Base-by-base conservation (phyloP, 2,888 invertebrate species). In the Hirtodrosophila confusa region DNA sequence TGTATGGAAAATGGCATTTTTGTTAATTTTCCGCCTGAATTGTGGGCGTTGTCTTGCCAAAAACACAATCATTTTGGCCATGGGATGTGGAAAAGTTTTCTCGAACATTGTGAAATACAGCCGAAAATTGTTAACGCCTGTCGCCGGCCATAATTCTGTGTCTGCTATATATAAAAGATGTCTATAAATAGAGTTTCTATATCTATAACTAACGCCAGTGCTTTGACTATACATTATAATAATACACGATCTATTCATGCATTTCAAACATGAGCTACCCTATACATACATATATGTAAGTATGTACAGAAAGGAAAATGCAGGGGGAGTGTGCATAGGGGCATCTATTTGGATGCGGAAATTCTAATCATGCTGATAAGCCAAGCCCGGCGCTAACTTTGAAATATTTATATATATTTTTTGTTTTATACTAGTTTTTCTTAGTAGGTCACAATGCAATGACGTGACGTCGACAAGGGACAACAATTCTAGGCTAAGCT, bases 41-140 rank as follows among this genome's bases (percentile, higher is more conserved):
- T 58, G 65, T 70, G 76, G 72, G 72, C 55, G 72, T 63, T 27
- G 29, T 23, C 35, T 50, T 50, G 57, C 57, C 50, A 58, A 58
- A 49, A 47, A 8, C 49, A 51, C 5, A 17, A 40, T 24, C 23
- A 17, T 17, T 17, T 17, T 17, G 17, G 17, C 17, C 1, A 24
- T 17, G 37, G 35, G 40, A 17, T 51, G 56, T 75, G 77, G 62
- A 80, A 80, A 80, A 68, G 37, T 77, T 77, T 82, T 78, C 54
- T 55, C 54, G 65, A 69, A 69, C 58, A 57, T 83, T 68, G 55
- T 83, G 60, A 83, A 73, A 45, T 66, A 45, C 40, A 56, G 33
- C 8, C 9, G 55, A 73, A 55, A 55, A 67, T 83, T 67, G 67
- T 85, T 87, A 83, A 48, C 82, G 79, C 86, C 79, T 82, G 88